phyloP scores from a whole-genome alignment of 2,888 invertebrate species.

The Dryadula phaetusa region DNA sequence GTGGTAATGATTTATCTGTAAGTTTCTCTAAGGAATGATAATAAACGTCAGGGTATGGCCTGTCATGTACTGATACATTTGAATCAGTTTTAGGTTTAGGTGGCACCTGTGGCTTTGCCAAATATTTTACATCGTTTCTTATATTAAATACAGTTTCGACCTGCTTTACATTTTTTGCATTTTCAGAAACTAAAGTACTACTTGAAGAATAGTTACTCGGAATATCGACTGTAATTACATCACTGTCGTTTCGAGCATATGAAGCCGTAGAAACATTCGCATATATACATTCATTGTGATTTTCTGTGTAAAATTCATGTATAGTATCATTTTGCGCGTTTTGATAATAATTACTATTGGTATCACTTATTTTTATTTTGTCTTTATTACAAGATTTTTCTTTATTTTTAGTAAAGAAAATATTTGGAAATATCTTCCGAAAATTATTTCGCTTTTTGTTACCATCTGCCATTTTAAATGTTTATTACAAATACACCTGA shows the following conservation, averaged over 20 bases:
- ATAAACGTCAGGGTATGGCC: slow-evolving; percentile 69
- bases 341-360: slow-evolving; percentile 66
- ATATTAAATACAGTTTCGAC: slow-evolving; percentile 47
- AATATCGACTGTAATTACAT: slow-evolving; percentile 54
- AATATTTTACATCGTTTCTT: slow-evolving; percentile 51
- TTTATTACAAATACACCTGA: slow-evolving; percentile 47
- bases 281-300: slow-evolving; percentile 67
- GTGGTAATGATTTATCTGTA: slow-evolving; percentile 59
- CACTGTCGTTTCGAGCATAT: slow-evolving; percentile 52
- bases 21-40: slow-evolving; percentile 76
- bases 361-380: slow-evolving; percentile 48
- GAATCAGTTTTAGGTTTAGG: slow-evolving; percentile 61
- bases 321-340: slow-evolving; percentile 61
- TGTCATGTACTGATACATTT: slow-evolving; percentile 43
- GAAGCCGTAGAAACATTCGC: slow-evolving; percentile 67
- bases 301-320: slow-evolving; percentile 55
- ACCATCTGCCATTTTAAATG: slow-evolving; percentile 61
- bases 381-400: slow-evolving; percentile 58
- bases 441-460: slow-evolving; percentile 73
- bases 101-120: slow-evolving; percentile 58
- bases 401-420: slow-evolving; percentile 71
- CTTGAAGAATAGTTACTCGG: slow-evolving; percentile 70
- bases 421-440: slow-evolving; percentile 69
- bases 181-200: slow-evolving; percentile 74
- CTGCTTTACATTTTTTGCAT: slow-evolving; percentile 52